These are phyloP conservation scores for Pseudomugil gertrudae DNA, from an alignment of 2,797 vertebrate genomes.

Conservation along the genomic window DNA sequence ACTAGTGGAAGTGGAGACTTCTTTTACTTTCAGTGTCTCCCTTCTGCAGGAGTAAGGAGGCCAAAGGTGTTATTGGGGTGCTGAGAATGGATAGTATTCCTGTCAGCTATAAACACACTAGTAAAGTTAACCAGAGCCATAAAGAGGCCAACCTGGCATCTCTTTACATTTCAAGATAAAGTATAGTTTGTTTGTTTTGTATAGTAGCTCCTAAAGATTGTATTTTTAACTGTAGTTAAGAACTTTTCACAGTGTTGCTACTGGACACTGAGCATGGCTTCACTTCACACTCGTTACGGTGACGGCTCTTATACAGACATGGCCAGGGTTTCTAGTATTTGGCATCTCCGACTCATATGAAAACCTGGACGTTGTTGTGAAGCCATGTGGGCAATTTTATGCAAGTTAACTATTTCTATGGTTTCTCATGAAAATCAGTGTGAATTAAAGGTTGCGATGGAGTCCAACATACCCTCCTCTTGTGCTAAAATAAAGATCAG, in stretches of 20 bases:
- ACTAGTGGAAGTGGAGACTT: constrained; percentile 31
- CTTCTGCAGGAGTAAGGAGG: constrained; percentile 21
- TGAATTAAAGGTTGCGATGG: background rate
- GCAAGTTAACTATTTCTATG: background rate
- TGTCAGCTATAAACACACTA: constrained; percentile 34
- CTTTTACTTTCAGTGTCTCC: constrained; percentile 41
- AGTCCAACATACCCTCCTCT: no score
- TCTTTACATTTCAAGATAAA: background rate
- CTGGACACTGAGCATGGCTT: background rate
- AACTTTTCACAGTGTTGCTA: constrained; percentile 9
- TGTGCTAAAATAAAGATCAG: constrained; percentile 2
- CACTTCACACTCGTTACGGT: background rate
- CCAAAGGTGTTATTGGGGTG: constrained; percentile 30
- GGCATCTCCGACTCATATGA: background rate
- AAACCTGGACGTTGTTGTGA: background rate
- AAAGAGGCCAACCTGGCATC: constrained; percentile 3
- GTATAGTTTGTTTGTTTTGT: background rate
- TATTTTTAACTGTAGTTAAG: constrained; percentile 2
- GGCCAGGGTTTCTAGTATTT: background rate
- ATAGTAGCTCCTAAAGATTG: background rate
- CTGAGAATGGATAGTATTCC: constrained; percentile 43
- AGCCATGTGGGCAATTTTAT: background rate
- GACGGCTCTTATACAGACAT: constrained; percentile 7
- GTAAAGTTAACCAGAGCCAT: constrained; percentile 31
- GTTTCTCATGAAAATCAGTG: constrained; percentile 6